phyloP scores from a whole-genome alignment of 2,888 invertebrate species.

The Autographa pulchrina region DNA sequence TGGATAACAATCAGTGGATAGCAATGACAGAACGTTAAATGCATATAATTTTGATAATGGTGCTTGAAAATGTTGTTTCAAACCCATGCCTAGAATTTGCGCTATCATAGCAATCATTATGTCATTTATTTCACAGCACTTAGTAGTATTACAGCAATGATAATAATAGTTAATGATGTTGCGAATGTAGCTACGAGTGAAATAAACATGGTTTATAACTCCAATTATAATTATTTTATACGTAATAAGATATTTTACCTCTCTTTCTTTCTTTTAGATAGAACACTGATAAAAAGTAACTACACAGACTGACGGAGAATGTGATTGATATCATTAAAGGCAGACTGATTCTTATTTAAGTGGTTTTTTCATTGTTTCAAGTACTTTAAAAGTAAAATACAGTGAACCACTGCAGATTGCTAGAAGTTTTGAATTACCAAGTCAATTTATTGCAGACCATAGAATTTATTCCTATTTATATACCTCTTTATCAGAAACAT shows the following conservation, averaged over 20 bases:
- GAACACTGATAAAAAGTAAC: neutral
- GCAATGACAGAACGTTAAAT: neutral
- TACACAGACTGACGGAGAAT: neutral
- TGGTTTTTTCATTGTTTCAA: neutral
- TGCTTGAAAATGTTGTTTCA: constrained; percentile 11
- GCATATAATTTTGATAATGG: neutral
- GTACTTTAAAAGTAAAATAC: neutral
- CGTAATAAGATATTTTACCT: constrained; percentile 22
- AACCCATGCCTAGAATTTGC: constrained; percentile 21
- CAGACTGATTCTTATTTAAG: constrained; percentile 4
- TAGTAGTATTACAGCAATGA: constrained; percentile 37
- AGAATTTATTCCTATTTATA: too few relatives aligned
- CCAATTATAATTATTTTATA: constrained; percentile 34
- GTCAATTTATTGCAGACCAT: neutral
- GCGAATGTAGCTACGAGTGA: constrained; percentile 15
- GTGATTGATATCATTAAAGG: neutral
- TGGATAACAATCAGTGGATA: neutral
- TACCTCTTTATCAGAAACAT: too few relatives aligned
- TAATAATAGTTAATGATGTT: constrained; percentile 48
- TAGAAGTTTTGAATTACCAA: neutral
- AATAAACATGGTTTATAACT: constrained; percentile 32
- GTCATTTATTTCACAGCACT: constrained; percentile 30
- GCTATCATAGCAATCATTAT: constrained; percentile 38
- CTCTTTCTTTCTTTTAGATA: neutral
- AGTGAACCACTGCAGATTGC: neutral